Conservation (phyloP, 2,797 vertebrate genomes). For the Amblyopsis hoosieri region DNA sequence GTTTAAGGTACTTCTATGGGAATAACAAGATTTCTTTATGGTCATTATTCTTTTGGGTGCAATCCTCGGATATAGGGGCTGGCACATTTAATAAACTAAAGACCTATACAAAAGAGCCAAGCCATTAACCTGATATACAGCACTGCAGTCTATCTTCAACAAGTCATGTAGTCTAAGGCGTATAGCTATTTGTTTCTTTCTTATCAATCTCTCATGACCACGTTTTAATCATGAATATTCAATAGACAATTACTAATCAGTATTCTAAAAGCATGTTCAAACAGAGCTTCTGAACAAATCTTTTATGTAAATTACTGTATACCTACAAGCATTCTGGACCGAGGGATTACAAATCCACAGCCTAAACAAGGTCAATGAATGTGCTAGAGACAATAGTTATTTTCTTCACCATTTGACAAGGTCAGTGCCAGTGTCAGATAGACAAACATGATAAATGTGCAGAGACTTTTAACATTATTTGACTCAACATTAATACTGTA, state of each 20-base stretch:
- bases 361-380: conserved; percentile 63
- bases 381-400: conserved; percentile 34
- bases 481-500: conserved; percentile 13
- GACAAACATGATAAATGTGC: conserved; percentile 27
- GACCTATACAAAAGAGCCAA: conserved; percentile 26
- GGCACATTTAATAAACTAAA: conserved; percentile 32
- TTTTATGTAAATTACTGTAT: conserved; percentile 65
- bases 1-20: conserved; percentile 46
- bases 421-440: conserved; percentile 45
- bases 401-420: conserved; percentile 62
- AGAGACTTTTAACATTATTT: conserved; percentile 30
- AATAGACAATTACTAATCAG: conserved; percentile 67
- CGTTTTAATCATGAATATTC: conserved; percentile 66
- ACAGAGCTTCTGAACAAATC: conserved; percentile 58
- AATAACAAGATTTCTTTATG: conserved; percentile 52
- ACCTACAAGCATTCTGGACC: conserved; percentile 67
- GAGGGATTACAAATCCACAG: conserved; percentile 43
- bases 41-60: conserved; percentile 44
- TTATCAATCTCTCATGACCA: conserved; percentile 43
- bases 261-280: conserved; percentile 64
- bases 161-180: conserved; percentile 36
- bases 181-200: conserved; percentile 27
- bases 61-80: conserved; percentile 47
- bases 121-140: conserved; percentile 53
- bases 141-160: conserved; percentile 32